Conservation (phyloP, 1,140 invertebrate species). For the Rhagoletis zephyria region DNA sequence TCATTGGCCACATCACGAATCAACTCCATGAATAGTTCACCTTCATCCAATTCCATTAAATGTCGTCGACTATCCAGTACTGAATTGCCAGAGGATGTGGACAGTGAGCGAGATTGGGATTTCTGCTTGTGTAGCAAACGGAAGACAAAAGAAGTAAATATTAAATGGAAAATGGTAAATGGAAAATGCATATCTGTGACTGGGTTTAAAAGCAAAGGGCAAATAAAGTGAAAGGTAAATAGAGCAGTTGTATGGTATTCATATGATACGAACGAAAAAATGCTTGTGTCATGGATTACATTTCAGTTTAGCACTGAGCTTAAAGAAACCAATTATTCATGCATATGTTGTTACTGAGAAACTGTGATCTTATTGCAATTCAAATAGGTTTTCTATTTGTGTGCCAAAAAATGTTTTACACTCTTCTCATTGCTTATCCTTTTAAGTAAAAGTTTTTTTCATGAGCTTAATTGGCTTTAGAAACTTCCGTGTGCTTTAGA, state of each 20-base stretch:
- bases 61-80: conserved; percentile 75
- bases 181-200: background rate
- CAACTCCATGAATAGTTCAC: conserved; percentile 92
- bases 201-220: background rate
- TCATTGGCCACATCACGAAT: conserved; percentile 94
- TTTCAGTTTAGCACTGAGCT: background rate
- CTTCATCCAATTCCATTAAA: conserved; percentile 81
- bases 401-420: too few species aligned
- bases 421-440: too few species aligned
- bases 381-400: too few species aligned
- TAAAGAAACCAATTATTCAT: background rate
- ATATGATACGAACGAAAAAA: background rate
- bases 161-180: background rate
- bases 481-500: too few species aligned
- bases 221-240: too few species aligned
- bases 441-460: too few species aligned
- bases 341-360: too few species aligned
- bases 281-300: conserved; percentile 3
- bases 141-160: conserved; percentile 29
- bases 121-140: conserved; percentile 69
- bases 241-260: background rate
- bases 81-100: conserved; percentile 71
- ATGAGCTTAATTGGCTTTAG: too few species aligned
- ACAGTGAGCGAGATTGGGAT: conserved; percentile 75
- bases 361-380: too few species aligned